Evolutionary conservation across 2,888 invertebrate species (phyloP), one percentile per base, ranked within the genome.

Genomic region (Notodonta ziczac): DNA sequence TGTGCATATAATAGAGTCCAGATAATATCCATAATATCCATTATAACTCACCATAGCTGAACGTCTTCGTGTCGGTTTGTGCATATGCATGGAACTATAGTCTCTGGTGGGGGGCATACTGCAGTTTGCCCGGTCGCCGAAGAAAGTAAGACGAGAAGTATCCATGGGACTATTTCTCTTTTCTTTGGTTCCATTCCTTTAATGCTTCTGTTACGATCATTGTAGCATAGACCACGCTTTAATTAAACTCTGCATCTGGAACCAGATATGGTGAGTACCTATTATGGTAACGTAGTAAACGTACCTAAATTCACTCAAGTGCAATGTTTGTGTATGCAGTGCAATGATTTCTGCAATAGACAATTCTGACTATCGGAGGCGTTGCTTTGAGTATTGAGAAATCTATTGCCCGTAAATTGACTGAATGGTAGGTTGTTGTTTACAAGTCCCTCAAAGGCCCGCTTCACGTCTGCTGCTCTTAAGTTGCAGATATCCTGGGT

Each of bases 1-100:
- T n/a, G 13, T 46, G 13, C 13, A n/a, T 46, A 5, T 46, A 46
- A 4, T 8, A 12, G 8, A 4, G 8, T 42, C 42, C 10, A 9
- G 24, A 24, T 24, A 10, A 50, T 50, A 14, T n/a, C n/a, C 4
- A 24, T 24, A 10, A 50, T 50, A 14, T n/a, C n/a, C 4, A 7
- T 8, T 51, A 24, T 8, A 10, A 68, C 74, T 90, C 91, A 97
- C 98, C 98, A 98, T 93, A 98, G 96, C 94, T 98, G 98, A 74
- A 96, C 94, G 80, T 98, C 97, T 80, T 96, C 96, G 77, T 95
- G 95, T 56, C 96, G 95, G 68, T 96, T 94, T 40, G 97, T 95
- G 86, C 98, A 98, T 75, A 97, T 95, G 84, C 98, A 98, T 35
- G 98, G 98, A 62, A 96, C 88, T 76, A 98, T 97, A 56, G 94